Evolutionary conservation across 2,797 vertebrate species (phyloP), one percentile per base, ranked within the genome.

Genomic region (Spatula clypeata): DNA sequence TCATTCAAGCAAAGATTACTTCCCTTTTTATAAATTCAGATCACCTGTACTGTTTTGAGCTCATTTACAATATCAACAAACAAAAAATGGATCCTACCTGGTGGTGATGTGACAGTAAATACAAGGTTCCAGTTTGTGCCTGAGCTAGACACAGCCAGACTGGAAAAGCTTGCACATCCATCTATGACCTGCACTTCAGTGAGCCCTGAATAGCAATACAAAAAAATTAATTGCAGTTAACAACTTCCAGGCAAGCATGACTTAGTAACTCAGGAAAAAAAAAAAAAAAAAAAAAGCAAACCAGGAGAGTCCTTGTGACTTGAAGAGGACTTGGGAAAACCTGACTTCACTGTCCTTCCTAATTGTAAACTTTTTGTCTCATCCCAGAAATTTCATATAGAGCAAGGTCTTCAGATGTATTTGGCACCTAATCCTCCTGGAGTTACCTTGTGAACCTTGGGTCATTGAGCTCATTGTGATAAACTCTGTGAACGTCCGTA

Each of bases 51-150:
- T 44, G 26, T 31, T 90, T 53, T 76, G 34, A 58, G 47, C 62
- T 62, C 20, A 21, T 18, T n/a, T 40, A 64, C 2, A 5, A 32
- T 62, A n/a, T 2, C 1, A 83, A n/a, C 38, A 49, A 6, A 55
- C 23, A 79, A 6, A 34, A 29, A 70, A 21, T 11, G 31, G 29
- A 27, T 49, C 74, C 97, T 97, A 98, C 98, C 98, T 97, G 98
- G 97, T 88, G 98, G 98, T 57, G 93, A 98, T 38, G 62, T 97
- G 54, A 98, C 98, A 55, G 97, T 98, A 82, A 98, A 98, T 77
- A 97, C 76, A 53, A 98, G 96, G 67, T 62, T 95, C 97, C 97
- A 98, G 76, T 97, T 94, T 79, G 95, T 96, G 44, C 98, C 98
- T 36, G 97, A 94, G 54, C 81, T 96, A 85, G 97, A 97, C 75